Percentiles rank a stretch among this genome's conserved stretches.
phyloP scores from a whole-genome alignment of 2,797 vertebrate species.

The Gymnothorax javanicus region DNA sequence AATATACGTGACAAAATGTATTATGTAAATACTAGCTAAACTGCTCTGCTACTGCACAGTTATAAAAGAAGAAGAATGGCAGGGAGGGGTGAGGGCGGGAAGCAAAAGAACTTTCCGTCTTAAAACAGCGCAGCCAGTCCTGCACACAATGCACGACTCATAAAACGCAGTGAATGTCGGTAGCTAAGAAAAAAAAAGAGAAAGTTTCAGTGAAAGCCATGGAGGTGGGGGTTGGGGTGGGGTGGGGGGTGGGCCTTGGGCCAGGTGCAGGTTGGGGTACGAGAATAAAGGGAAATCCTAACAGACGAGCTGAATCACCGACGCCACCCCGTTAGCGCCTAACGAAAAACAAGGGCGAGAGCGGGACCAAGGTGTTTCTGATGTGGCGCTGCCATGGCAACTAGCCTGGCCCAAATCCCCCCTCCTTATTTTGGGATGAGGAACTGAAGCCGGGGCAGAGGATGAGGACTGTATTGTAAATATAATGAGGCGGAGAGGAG shows the following conservation, averaged over 20 bases:
- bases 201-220: neutral
- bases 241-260: slow-evolving; percentile 35
- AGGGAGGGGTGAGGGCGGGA: neutral
- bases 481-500: neutral
- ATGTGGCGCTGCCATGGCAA: slow-evolving; percentile 62
- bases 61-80: neutral
- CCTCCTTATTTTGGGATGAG: neutral
- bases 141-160: neutral
- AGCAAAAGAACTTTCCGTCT: neutral
- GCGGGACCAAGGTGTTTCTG: slow-evolving; percentile 56
- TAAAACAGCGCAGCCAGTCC: neutral
- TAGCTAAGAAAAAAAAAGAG: neutral
- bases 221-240: neutral
- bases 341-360: slow-evolving; percentile 55
- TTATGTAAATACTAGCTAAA: neutral
- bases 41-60: neutral
- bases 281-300: slow-evolving; percentile 50
- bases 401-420: slow-evolving; percentile 35
- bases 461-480: slow-evolving; percentile 22
- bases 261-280: no score
- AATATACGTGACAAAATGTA: no score
- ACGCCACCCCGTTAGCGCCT: slow-evolving; percentile 66
- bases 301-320: slow-evolving; percentile 68
- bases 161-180: neutral
- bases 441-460: slow-evolving; percentile 6